Evolutionary conservation across 2,888 invertebrate genomes (phyloP).

Genomic region (Rosalia funebris): DNA sequence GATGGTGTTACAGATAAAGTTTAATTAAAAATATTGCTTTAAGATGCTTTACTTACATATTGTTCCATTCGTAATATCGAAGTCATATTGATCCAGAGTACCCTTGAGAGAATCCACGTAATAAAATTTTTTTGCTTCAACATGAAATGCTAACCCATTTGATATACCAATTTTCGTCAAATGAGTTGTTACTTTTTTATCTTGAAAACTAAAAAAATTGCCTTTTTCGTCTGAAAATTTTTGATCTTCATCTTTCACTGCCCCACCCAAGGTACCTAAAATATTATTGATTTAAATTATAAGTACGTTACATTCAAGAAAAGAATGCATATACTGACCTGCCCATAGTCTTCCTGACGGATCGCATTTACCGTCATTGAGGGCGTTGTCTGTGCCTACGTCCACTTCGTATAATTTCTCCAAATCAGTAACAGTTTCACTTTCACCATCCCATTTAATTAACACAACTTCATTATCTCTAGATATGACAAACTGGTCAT

Average conservation of each 20-base stretch:
- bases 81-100: conserved; percentile 74
- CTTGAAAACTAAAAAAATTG: conserved; percentile 45
- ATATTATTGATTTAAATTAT: no score
- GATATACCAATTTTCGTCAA: conserved; percentile 49
- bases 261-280: conserved; percentile 54
- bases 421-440: conserved; percentile 65
- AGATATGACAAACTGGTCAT: conserved; percentile 73
- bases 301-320: no score
- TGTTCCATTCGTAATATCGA: conserved; percentile 67
- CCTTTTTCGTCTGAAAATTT: conserved; percentile 47
- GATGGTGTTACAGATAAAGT: no score
- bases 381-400: conserved; percentile 67
- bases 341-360: conserved; percentile 75
- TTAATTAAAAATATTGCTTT: no score
- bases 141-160: conserved; percentile 81
- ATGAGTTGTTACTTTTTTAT: conserved; percentile 45
- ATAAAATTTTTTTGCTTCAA: conserved; percentile 74
- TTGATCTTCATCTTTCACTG: conserved; percentile 39
- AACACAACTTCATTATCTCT: conserved; percentile 69
- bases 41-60: no score
- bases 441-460: conserved; percentile 74
- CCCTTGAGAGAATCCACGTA: conserved; percentile 78
- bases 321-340: no score
- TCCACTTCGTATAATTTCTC: conserved; percentile 70
- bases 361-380: conserved; percentile 86